phyloP scores from a whole-genome alignment of 2,888 invertebrate species.

The Falcaria lacertinaria region DNA sequence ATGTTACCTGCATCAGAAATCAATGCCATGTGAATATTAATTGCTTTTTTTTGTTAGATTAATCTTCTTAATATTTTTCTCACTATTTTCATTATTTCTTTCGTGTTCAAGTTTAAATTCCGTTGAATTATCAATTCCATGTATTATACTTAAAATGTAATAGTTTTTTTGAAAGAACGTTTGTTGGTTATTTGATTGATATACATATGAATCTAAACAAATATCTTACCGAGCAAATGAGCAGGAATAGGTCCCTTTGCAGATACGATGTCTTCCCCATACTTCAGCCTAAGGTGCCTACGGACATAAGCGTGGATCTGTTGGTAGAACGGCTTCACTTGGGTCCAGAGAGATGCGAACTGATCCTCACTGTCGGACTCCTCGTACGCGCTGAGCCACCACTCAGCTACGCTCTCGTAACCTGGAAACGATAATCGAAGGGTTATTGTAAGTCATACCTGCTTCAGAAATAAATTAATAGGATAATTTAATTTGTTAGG shows the following conservation, averaged over 20 bases:
- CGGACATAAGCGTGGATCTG: slow-evolving; percentile 92
- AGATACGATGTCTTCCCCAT: slow-evolving; percentile 83
- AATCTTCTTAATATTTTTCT: no score
- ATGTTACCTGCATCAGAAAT: slow-evolving; percentile 82
- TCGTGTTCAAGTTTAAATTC: no score
- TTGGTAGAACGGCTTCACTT: slow-evolving; percentile 88
- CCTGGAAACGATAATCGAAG: slow-evolving; percentile 56
- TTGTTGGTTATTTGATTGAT: no score
- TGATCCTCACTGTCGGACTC: slow-evolving; percentile 83
- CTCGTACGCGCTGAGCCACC: slow-evolving; percentile 86
- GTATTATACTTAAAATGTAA: no score
- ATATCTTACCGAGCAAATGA: slow-evolving; percentile 85
- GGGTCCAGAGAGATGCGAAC: slow-evolving; percentile 84
- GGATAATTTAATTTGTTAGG: no score
- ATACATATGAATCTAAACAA: no score
- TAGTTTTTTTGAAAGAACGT: no score
- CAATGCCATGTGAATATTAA: no score
- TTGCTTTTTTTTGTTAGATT: no score
- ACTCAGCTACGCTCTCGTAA: slow-evolving; percentile 83
- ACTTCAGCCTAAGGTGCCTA: slow-evolving; percentile 82
- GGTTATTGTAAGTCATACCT: neutral
- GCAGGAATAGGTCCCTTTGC: slow-evolving; percentile 87
- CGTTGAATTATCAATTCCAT: no score
- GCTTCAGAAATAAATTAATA: no score
- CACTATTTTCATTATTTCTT: no score